Base-by-base conservation (phyloP, 1,140 invertebrate species). In the Diabrotica virgifera region DNA sequence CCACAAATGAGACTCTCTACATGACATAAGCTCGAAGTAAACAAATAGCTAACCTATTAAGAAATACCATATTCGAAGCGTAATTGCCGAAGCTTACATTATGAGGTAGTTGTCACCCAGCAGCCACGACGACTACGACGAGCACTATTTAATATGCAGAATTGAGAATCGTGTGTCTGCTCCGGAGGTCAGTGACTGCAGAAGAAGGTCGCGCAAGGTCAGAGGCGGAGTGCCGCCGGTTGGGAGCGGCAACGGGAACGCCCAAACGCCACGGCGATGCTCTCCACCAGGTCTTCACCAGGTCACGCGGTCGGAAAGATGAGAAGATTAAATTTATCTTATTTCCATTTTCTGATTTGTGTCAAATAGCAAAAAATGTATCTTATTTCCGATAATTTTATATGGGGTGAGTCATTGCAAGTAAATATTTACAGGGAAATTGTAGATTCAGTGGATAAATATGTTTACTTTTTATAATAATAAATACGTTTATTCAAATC, bases 121-220 rank as follows among this genome's bases (percentile, higher is more conserved):
- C 8, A 46, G 40, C 40, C 8, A n/a, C 40, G 40, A 46, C 40
- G n/a, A 36, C 40, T 3, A n/a, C 40, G 40, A 46, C 40, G n/a
- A 36, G 11, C 24, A 24, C 13, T 56, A 57, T 36, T 57, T 40
- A 57, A 57, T 57, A 57, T 57, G 55, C 36, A 54, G 36, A 51
- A 36, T 35, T 24, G 36, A 7, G 24, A 55, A 59, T 9, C 37
- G 52, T 8, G 52, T 58, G 52, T 40, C 24, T 40, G 13, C 54
- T 36, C 36, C 46, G 40, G 61, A 56, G 65, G 62, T 67, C 65
- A 67, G 57, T 61, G 65, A 67, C 65, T 67, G 65, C 24, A 55
- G 24, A 56, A 59, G 61, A 67, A 67, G 65, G 65, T 67, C 65
- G 65, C 35, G 38, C 54, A 67, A 67, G 65, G 65, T 67, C 65